phyloP scores from a whole-genome alignment of 2,797 vertebrate species.

The Glyptemys insculpta region DNA sequence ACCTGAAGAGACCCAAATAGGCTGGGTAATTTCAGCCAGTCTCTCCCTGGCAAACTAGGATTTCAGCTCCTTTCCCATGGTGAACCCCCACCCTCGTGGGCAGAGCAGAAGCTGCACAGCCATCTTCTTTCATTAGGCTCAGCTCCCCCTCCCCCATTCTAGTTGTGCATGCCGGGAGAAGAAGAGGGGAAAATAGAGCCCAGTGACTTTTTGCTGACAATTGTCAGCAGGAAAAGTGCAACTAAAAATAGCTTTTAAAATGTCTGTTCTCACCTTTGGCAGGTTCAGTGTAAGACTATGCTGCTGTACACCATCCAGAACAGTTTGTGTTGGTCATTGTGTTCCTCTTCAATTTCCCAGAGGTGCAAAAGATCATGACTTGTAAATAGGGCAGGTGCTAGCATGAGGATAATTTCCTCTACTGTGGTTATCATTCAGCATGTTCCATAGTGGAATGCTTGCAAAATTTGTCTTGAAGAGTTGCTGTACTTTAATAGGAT shows the following conservation, averaged over 20 bases:
- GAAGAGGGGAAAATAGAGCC: background rate
- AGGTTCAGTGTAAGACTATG: background rate
- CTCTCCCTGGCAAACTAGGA: background rate
- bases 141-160: background rate
- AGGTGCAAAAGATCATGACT: background rate
- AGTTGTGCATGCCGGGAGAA: background rate
- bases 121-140: background rate
- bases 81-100: background rate
- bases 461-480: background rate
- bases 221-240: background rate
- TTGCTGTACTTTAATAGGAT: background rate
- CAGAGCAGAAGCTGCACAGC: background rate
- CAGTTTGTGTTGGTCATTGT: background rate
- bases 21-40: background rate
- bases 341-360: background rate
- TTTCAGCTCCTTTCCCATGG: background rate
- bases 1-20: background rate
- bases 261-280: background rate
- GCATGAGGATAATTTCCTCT: background rate
- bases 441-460: background rate
- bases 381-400: background rate
- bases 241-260: background rate
- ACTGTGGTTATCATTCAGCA: background rate
- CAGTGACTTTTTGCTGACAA: background rate
- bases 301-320: rapidly evolving